Base-by-base conservation (phyloP, 1,140 invertebrate genomes). In the Diabrotica virgifera region DNA sequence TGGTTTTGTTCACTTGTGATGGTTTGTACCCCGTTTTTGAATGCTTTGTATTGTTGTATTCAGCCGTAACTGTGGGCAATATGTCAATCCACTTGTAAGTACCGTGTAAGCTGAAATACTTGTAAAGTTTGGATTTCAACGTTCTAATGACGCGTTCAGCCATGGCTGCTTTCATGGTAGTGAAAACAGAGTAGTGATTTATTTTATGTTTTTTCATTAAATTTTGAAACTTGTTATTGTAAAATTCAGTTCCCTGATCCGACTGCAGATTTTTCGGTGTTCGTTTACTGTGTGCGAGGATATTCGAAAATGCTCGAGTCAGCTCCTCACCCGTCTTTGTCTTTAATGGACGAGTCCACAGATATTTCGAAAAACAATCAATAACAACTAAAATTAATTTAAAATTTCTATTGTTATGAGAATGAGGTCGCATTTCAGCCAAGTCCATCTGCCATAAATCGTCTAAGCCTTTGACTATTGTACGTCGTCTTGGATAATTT, bases 261-360 rank as follows among this genome's bases (percentile, higher is more conserved):
- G 75, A 78, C 66, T 83, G 81, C 46, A 83, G 64, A 62, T 81
- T 78, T 72, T 74, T 74, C 11, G 81, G 78, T n/a, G 59, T 62
- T 36, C 73, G 24, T 24, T 24, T 1, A 24, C 1, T 24, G 61
- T 66, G 52, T 12, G 3, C 37, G 35, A 77, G 68, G 73, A 80
- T 56, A 70, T 70, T 56, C 63, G 65, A 52, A 24, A 24, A 24
- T 24, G 24, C 4, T 24, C 24, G 24, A 24, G 24, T 24, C 1
- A 24, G 1, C 4, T 24, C 24, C 24, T 24, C 24, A 2, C 68
- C 78, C 57, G 63, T 80, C 76, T 85, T 85, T 9, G 66, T 77
- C 78, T 82, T 82, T 38, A 84, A 14, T 6, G 80, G 77, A 35
- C 77, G 51, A n/a, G 76, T 76, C 24, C 24, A 24, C 24, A 24